These are phyloP conservation scores for Noturus placidus DNA, from an alignment of 2,113 vertebrate genomes.

Conservation along the genomic window DNA sequence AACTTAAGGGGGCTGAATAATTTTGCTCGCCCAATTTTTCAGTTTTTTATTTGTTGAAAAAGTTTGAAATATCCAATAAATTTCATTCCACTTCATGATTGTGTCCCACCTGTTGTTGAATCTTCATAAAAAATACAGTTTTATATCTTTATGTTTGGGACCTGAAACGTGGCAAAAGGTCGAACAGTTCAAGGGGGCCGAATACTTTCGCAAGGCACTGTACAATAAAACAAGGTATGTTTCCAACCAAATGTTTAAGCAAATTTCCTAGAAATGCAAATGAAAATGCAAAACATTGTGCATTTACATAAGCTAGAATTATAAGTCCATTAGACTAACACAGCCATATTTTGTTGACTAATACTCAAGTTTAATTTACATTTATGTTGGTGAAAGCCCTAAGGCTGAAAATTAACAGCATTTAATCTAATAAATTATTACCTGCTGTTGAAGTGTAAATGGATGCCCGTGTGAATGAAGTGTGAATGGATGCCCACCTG, in stretches of 20 bases:
- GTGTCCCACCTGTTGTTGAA: no score
- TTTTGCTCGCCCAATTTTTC: no score
- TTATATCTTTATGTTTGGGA: no score
- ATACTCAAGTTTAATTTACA: neutral
- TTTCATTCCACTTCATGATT: no score
- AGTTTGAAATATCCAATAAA: no score
- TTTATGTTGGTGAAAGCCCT: neutral
- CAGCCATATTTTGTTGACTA: neutral
- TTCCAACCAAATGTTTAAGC: neutral
- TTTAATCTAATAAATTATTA: neutral
- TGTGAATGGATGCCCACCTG: conserved; percentile 71
- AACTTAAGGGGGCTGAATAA: no score
- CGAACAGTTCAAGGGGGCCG: no score
- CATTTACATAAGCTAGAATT: neutral
- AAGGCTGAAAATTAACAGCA: neutral
- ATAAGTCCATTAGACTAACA: neutral
- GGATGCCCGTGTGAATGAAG: neutral
- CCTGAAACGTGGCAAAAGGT: no score
- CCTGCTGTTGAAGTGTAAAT: neutral
- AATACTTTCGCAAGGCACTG: no score
- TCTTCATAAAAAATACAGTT: no score
- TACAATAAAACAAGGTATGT: neutral
- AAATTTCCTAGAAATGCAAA: neutral
- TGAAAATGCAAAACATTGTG: neutral
- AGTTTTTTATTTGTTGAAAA: no score